Percentiles rank a stretch among this genome's conserved stretches.
These are phyloP conservation scores for Ginglymostoma cirratum DNA, from an alignment of 2,113 vertebrate species.

Conservation along the genomic window DNA sequence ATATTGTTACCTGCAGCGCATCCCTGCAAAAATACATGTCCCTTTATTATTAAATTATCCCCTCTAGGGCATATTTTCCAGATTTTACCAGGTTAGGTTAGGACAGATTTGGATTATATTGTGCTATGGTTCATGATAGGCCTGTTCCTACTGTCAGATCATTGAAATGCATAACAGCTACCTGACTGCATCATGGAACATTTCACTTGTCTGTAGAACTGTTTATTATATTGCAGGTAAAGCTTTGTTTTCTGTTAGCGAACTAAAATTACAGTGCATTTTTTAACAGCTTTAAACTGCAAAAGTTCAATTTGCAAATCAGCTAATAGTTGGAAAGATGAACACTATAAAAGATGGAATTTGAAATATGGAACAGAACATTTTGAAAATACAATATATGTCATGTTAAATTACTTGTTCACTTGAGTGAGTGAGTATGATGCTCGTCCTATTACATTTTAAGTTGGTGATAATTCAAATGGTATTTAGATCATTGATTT, in stretches of 20 bases:
- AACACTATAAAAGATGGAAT: not conserved
- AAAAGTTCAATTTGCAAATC: not conserved
- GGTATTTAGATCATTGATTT: not conserved
- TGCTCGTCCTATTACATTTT: not conserved
- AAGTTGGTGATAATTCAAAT: not conserved
- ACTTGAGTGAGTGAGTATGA: no score
- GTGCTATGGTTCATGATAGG: not conserved
- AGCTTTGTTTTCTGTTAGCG: not conserved
- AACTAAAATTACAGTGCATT: not conserved
- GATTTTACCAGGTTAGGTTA: not conserved
- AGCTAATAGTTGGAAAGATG: not conserved
- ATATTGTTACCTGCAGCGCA: not conserved
- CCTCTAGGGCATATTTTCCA: not conserved
- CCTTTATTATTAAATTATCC: not conserved
- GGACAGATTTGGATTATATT: not conserved
- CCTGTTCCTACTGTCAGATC: not conserved
- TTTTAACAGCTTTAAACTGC: not conserved
- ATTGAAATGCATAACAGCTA: not conserved
- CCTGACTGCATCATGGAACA: not conserved
- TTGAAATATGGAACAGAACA: not conserved
- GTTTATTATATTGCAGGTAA: not conserved
- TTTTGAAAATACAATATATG: not conserved
- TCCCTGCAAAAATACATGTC: not conserved
- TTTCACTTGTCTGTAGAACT: not conserved
- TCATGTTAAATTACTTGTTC: not conserved